Evolutionary conservation across 2,113 vertebrate species (phyloP).

Genomic region (Piprites chloris): DNA sequence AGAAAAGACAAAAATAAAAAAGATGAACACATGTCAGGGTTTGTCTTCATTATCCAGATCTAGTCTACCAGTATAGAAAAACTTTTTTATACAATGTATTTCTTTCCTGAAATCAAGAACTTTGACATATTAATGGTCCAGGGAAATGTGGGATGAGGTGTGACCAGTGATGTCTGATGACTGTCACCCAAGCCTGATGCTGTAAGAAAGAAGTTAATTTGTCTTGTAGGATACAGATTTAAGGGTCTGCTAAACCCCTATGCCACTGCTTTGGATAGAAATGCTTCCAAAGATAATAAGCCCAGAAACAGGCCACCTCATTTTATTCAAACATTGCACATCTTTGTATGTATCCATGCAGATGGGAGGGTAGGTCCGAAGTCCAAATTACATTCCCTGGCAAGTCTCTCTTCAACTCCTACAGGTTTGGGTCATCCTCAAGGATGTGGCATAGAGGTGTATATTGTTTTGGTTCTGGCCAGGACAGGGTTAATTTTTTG

Average conservation of each 20-base stretch:
- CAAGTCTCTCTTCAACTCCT: not conserved
- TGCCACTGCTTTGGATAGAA: not conserved
- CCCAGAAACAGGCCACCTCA: not conserved
- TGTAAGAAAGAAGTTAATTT: not conserved
- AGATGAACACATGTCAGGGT: not conserved
- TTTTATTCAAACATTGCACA: not conserved
- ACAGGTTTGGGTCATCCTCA: not conserved
- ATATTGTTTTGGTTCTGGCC: not conserved
- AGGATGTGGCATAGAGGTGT: not conserved
- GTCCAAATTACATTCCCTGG: not conserved
- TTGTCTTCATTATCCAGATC: not conserved
- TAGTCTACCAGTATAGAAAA: not conserved
- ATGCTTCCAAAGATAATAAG: not conserved
- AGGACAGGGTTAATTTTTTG: not conserved
- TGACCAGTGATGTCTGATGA: not conserved
- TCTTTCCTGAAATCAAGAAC: not conserved
- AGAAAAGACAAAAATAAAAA: not conserved
- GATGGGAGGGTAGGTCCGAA: not conserved
- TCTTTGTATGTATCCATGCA: not conserved
- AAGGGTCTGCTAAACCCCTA: not conserved
- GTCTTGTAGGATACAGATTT: not conserved
- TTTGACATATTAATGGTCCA: not conserved
- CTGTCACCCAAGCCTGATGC: not conserved
- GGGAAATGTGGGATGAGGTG: not conserved
- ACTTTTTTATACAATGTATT: not conserved